A percentile compares a stretch with the other conserved stretches of the same genome.
These are phyloP conservation scores for Ligdia adustata DNA, from an alignment of 2,888 invertebrate genomes.

Conservation along the genomic window DNA sequence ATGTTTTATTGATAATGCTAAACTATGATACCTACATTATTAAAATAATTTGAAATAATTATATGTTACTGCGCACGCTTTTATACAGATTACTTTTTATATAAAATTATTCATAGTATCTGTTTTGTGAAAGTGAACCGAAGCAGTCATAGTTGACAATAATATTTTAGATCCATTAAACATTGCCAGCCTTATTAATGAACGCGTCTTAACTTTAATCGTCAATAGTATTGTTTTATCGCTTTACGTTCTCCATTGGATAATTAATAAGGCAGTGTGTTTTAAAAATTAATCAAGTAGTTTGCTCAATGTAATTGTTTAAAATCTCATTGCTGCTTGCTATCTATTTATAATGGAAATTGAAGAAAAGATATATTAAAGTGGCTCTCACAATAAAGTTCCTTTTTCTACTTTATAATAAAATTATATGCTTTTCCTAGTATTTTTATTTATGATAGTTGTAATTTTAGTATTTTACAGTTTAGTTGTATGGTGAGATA, in stretches of 20 bases:
- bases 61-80: no score
- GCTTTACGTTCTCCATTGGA: no score
- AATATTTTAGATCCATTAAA: slow-evolving; percentile 38
- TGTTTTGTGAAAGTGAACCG: no score
- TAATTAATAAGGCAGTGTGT: no score
- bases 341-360: slow-evolving; percentile 22
- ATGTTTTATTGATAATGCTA: no score
- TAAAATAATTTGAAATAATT: no score
- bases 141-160: slow-evolving; percentile 38
- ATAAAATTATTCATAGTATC: no score
- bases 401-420: neutral
- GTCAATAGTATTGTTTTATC: no score
- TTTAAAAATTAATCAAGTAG: slow-evolving; percentile 17
- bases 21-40: no score
- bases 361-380: neutral
- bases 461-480: neutral
- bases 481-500: neutral
- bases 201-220: no score
- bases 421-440: neutral
- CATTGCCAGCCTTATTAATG: no score
- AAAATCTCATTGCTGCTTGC: slow-evolving; percentile 20
- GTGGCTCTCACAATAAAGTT: slow-evolving; percentile 23
- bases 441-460: slow-evolving; percentile 8
- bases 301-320: slow-evolving; percentile 41
- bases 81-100: no score